phyloP scores from a whole-genome alignment of 2,888 invertebrate species.

The Caradrina kadenii region DNA sequence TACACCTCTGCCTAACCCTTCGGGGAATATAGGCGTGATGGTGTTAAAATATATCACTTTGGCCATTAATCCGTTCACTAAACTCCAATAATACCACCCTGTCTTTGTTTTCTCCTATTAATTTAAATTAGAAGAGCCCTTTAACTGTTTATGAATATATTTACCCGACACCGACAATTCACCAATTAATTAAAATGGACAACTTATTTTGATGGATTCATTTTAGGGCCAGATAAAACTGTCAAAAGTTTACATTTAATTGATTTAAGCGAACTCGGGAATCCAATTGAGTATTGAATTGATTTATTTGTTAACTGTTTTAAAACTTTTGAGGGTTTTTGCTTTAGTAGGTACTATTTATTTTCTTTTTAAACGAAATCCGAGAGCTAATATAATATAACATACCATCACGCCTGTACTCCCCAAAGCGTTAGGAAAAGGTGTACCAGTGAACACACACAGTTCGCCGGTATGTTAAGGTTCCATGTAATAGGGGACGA shows the following conservation, averaged over 20 bases:
- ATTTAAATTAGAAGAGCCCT: slow-evolving; percentile 63
- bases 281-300: slow-evolving; percentile 31
- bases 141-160: slow-evolving; percentile 64
- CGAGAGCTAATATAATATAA: no score
- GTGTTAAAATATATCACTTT: slow-evolving; percentile 4
- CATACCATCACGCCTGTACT: no score
- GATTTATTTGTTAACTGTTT: slow-evolving; percentile 17
- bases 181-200: slow-evolving; percentile 51
- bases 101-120: slow-evolving; percentile 47
- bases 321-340: slow-evolving; percentile 1
- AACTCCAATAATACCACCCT: slow-evolving; percentile 27
- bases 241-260: slow-evolving; percentile 39
- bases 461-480: no score
- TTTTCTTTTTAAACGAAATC: no score
- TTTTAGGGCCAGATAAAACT: slow-evolving; percentile 34
- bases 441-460: no score
- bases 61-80: slow-evolving; percentile 22
- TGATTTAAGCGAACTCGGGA: slow-evolving; percentile 6
- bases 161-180: slow-evolving; percentile 31
- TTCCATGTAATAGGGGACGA: no score
- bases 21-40: no score
- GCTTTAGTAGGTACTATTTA: background rate
- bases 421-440: no score
- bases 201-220: slow-evolving; percentile 50
- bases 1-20: no score